phyloP scores from a whole-genome alignment of 2,797 vertebrate genomes.

The Huso huso region DNA sequence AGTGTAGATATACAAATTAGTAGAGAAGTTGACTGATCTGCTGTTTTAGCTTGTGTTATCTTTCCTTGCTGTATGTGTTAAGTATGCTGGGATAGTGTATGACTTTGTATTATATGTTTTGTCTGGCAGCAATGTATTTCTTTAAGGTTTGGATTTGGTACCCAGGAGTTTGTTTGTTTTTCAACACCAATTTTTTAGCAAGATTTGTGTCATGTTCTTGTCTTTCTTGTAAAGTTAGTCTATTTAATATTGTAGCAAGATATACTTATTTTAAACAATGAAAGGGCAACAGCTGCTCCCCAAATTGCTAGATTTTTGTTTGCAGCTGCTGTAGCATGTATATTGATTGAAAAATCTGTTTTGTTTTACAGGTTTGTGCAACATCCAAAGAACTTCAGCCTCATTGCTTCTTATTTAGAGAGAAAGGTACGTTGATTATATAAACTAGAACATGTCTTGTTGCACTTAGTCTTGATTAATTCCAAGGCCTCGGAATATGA shows the following conservation, averaged over 20 bases:
- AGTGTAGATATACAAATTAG: too few relatives aligned
- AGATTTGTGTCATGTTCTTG: not conserved
- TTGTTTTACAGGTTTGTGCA: slow-evolving; percentile 80
- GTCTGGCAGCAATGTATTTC: too few relatives aligned
- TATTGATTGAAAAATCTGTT: slow-evolving; percentile 1
- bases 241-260: not conserved
- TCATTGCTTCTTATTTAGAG: slow-evolving; percentile 95
- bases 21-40: too few relatives aligned
- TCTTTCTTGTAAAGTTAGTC: not conserved
- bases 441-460: not conserved
- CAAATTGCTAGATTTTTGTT: not conserved
- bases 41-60: too few relatives aligned
- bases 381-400: slow-evolving; percentile 96
- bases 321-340: not conserved
- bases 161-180: too few relatives aligned
- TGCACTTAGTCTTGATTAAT: too few relatives aligned
- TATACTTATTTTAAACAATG: not conserved
- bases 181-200: too few relatives aligned
- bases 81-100: too few relatives aligned
- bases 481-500: too few relatives aligned
- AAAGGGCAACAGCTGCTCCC: not conserved
- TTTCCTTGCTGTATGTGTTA: too few relatives aligned
- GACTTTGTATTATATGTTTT: too few relatives aligned
- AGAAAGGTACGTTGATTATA: slow-evolving; percentile 74
- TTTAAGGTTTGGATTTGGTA: too few relatives aligned